Evolutionary conservation across 2,797 vertebrate species (phyloP).

Genomic region (Aulostomus chinensis): DNA sequence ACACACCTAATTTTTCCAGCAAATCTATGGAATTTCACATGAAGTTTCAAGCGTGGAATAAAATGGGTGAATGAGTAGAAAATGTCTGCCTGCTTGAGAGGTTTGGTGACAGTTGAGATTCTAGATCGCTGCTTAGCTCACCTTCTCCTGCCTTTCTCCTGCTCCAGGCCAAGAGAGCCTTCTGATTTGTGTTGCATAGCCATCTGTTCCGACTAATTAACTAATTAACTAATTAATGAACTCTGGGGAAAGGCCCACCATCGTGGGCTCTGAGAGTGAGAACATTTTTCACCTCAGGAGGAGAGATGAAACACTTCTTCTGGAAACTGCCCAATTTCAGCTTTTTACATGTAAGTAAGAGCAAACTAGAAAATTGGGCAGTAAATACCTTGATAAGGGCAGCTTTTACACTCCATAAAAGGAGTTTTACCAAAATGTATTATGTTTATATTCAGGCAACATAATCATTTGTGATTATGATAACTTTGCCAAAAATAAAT

Average conservation of each 20-base stretch:
- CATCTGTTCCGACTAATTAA: slow-evolving; percentile 84
- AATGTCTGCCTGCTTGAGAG: slow-evolving; percentile 57
- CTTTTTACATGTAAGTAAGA: slow-evolving; percentile 31
- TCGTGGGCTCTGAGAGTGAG: slow-evolving; percentile 55
- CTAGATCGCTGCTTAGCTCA: slow-evolving; percentile 56
- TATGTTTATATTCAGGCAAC: too few relatives aligned
- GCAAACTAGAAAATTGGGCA: slow-evolving; percentile 14
- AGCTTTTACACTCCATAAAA: slow-evolving; percentile 2
- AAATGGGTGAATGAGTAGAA: slow-evolving; percentile 58
- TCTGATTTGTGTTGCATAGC: slow-evolving; percentile 79
- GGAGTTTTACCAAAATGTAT: not conserved
- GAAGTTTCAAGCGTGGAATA: too few relatives aligned
- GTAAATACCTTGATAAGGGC: slow-evolving; percentile 17
- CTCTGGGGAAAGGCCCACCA: slow-evolving; percentile 76
- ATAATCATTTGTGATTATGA: too few relatives aligned
- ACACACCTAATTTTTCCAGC: too few relatives aligned
- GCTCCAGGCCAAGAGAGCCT: slow-evolving; percentile 66
- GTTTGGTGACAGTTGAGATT: slow-evolving; percentile 59
- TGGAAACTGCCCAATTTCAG: slow-evolving; percentile 43
- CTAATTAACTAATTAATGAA: slow-evolving; percentile 85
- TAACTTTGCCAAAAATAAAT: too few relatives aligned
- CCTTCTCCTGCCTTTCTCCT: slow-evolving; percentile 72
- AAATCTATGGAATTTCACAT: too few relatives aligned
- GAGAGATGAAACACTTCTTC: slow-evolving; percentile 67
- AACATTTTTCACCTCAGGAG: slow-evolving; percentile 75